Evolutionary conservation across 1,140 invertebrate genomes (phyloP).

Genomic region (Drosophila santomea): DNA sequence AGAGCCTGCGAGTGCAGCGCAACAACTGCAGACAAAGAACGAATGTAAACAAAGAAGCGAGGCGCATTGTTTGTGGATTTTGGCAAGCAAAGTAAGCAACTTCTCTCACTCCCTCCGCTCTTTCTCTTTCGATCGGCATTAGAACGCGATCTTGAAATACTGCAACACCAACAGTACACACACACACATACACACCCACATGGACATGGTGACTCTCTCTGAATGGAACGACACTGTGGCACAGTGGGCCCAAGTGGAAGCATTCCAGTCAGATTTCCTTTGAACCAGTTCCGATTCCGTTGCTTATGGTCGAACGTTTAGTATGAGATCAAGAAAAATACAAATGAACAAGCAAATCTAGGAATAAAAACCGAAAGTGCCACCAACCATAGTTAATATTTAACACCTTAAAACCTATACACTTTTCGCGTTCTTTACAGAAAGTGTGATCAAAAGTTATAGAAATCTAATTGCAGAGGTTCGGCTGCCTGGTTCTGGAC

Average conservation of each 20-base stretch:
- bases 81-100: slow-evolving; percentile 46
- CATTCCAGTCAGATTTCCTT: neutral
- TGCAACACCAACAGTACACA: slow-evolving; percentile 20
- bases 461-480: no score
- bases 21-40: slow-evolving; percentile 69
- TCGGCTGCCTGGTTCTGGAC: no score
- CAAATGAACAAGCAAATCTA: no score
- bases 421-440: no score
- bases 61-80: slow-evolving; percentile 30
- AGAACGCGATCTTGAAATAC: slow-evolving; percentile 64
- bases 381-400: no score
- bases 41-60: slow-evolving; percentile 38
- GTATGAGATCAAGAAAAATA: no score
- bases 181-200: neutral
- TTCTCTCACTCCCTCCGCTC: slow-evolving; percentile 9
- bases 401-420: no score
- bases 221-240: slow-evolving; percentile 11
- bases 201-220: slow-evolving; percentile 17
- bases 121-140: slow-evolving; percentile 28
- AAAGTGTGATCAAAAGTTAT: no score
- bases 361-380: no score
- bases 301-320: no score
- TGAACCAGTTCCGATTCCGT: no score
- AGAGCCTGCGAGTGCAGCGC: slow-evolving; percentile 19
- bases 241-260: slow-evolving; percentile 1